Conservation (phyloP, 2,888 invertebrate genomes). For the Drosophila yooni region DNA sequence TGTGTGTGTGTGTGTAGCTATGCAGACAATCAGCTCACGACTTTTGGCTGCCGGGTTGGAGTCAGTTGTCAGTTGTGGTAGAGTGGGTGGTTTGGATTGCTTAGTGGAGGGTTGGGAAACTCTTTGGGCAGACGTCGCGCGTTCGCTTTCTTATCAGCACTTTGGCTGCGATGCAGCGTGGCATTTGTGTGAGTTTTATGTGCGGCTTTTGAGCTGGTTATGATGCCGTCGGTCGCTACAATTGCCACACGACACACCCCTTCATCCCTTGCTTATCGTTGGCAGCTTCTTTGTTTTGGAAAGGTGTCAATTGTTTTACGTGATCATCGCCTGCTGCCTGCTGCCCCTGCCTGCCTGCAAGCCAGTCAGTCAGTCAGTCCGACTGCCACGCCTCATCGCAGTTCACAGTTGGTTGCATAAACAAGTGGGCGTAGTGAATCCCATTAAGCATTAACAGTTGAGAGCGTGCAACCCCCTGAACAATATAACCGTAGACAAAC, state of each 20-base stretch:
- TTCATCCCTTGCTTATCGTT: conserved; percentile 11
- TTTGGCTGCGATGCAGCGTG: conserved; percentile 75
- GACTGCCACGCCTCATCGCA: conserved; percentile 61
- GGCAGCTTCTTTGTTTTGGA: conserved; percentile 66
- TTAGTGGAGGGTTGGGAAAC: conserved; percentile 11
- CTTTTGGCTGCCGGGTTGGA: conserved; percentile 63
- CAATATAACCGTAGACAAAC: conserved; percentile 28
- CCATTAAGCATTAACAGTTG: conserved; percentile 56
- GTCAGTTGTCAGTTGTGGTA: conserved; percentile 20
- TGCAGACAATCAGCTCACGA: conserved; percentile 61
- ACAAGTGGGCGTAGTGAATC: conserved; percentile 84
- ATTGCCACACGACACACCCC: conserved; percentile 43
- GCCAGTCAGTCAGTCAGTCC: conserved; percentile 6
- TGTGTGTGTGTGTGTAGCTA: conserved; percentile 25
- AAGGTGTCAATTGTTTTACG: conserved; percentile 75
- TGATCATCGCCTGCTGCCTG: conserved; percentile 18
- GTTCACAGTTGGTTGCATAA: conserved; percentile 80
- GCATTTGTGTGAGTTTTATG: conserved; percentile 79
- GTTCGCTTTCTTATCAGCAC: conserved; percentile 71
- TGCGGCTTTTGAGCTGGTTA: conserved; percentile 77
- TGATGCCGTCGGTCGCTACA: conserved; percentile 60
- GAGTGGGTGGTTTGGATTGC: conserved; percentile 7
- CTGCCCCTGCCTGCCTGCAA: conserved; percentile 1
- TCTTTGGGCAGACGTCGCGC: conserved; percentile 60
- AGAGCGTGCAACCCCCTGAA: conserved; percentile 22